phyloP scores from a whole-genome alignment of 1,140 invertebrate genomes.

The Cydia pomonella region DNA sequence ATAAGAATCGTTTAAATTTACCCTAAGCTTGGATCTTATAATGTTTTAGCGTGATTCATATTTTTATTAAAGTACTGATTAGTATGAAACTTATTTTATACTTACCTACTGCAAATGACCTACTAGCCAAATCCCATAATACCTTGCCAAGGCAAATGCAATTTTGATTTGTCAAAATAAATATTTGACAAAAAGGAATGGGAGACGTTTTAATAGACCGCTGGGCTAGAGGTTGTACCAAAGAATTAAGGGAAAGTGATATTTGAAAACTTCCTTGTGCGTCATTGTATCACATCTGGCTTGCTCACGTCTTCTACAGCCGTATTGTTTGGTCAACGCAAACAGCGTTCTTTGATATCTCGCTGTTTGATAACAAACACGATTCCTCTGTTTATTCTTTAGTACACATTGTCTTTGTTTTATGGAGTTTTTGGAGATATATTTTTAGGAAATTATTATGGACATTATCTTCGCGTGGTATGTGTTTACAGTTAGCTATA shows the following conservation, averaged over 20 bases:
- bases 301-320: constrained; percentile 45
- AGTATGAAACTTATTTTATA: too few relatives aligned
- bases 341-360: constrained; percentile 46
- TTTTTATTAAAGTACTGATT: too few relatives aligned
- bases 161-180: too few relatives aligned
- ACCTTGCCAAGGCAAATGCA: too few relatives aligned
- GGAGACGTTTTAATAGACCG: too few relatives aligned
- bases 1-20: too few relatives aligned
- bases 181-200: too few relatives aligned
- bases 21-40: too few relatives aligned
- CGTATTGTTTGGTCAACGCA: constrained; percentile 39
- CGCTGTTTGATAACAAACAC: constrained; percentile 46
- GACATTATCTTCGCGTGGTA: not conserved
- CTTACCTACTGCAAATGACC: too few relatives aligned
- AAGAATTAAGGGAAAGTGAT: not conserved
- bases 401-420: constrained; percentile 1
- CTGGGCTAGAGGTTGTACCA: not conserved
- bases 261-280: not conserved
- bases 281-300: constrained; percentile 34
- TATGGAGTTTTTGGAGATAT: not conserved
- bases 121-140: too few relatives aligned
- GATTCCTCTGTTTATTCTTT: constrained; percentile 26
- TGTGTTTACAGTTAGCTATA: not conserved
- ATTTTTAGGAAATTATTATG: not conserved
- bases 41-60: too few relatives aligned